These are phyloP conservation scores for Eidolon helvum DNA, from an alignment of 2,113 vertebrate species.

Conservation along the genomic window DNA sequence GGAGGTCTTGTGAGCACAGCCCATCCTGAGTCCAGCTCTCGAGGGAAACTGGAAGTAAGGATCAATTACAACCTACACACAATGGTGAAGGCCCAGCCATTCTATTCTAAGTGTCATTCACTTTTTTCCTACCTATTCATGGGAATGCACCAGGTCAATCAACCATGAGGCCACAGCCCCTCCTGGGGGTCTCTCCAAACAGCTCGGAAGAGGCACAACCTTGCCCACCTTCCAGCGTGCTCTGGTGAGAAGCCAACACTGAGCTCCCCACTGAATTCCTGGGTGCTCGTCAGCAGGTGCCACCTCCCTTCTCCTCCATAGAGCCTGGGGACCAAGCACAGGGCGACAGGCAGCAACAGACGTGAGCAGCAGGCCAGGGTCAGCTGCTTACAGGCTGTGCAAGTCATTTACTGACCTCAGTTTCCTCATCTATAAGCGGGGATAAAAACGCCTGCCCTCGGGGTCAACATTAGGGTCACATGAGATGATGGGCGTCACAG, in stretches of 20 bases:
- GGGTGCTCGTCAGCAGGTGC: not conserved
- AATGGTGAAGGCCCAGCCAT: not conserved
- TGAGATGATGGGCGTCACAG: not conserved
- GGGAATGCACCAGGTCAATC: not conserved
- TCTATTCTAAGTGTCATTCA: accelerated
- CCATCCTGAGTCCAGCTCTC: not conserved
- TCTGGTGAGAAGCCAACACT: not conserved
- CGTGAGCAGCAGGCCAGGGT: not conserved
- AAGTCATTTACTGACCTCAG: not conserved
- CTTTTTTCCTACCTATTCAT: not conserved
- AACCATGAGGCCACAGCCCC: not conserved
- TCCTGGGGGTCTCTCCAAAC: not conserved
- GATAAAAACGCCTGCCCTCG: not conserved
- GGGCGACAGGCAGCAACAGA: not conserved
- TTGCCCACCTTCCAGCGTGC: not conserved
- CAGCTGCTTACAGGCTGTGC: not conserved
- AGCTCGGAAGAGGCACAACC: not conserved
- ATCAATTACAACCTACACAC: not conserved
- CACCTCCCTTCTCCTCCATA: not conserved
- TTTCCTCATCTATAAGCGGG: not conserved
- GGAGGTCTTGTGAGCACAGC: not conserved
- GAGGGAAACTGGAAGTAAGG: not conserved
- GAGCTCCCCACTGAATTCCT: accelerated
- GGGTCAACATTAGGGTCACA: not conserved
- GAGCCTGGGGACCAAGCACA: not conserved